Percentiles rank a stretch among this genome's conserved stretches.
Conservation (phyloP, 1,140 invertebrate species). For the Meloidogyne exigua region DNA sequence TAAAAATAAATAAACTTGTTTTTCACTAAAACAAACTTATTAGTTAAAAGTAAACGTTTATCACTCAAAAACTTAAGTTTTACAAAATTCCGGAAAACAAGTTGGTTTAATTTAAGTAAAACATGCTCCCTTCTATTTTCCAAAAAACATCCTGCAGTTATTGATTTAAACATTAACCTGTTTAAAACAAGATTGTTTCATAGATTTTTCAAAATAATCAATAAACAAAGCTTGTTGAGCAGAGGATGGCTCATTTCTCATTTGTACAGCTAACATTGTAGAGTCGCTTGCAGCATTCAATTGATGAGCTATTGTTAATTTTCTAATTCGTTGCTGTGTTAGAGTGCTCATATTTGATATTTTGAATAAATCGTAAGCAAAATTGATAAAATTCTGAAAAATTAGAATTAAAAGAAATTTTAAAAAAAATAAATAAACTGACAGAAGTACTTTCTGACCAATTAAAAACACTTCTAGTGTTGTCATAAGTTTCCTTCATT, state of each 20-base stretch:
- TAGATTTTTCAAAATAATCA: constrained; percentile 20
- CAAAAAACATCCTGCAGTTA: not conserved
- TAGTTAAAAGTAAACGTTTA: no score
- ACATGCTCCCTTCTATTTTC: no score
- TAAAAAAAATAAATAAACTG: not conserved
- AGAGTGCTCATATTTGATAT: constrained; percentile 13
- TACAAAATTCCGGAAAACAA: no score
- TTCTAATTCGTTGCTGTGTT: constrained; percentile 14
- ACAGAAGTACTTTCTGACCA: constrained; percentile 31
- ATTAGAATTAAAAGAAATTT: not conserved
- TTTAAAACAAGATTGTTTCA: not conserved
- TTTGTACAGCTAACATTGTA: not conserved
- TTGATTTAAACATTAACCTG: not conserved
- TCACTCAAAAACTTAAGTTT: no score
- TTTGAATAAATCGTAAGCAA: constrained; percentile 34
- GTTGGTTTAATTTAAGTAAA: no score
- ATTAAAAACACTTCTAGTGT: constrained; percentile 29
- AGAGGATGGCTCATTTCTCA: not conserved
- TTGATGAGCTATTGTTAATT: constrained; percentile 21
- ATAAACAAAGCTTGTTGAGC: not conserved
- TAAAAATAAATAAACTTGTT: no score
- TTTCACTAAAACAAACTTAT: no score
- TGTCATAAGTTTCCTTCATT: constrained; percentile 5
- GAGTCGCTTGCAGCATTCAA: not conserved
- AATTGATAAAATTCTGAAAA: constrained; percentile 31